Base-by-base conservation (phyloP, 2,113 vertebrate species). In the Emydura subglobosa region DNA sequence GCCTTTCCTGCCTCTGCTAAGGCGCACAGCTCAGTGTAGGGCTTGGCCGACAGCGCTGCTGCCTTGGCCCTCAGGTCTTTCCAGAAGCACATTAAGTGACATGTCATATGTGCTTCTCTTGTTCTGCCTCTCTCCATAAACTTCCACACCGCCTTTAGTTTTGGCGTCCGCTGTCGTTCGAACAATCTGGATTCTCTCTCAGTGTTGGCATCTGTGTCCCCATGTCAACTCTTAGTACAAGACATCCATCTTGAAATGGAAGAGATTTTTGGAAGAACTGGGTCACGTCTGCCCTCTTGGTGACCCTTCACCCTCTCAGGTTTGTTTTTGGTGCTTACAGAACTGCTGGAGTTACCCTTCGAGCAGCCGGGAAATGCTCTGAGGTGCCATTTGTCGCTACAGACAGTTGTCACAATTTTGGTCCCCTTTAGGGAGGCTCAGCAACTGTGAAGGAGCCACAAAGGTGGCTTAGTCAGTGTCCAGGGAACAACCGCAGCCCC, bases 21-120 rank as follows among this genome's bases (percentile, higher is more conserved):
- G 0, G 12, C 8, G 47, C 47, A 42, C 7, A 1, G 24, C 34
- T 22, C 42, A 17, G 27, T 22, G 24, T 21, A 2, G n/a, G 34
- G 47, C 16, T 16, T 44, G 0, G 0, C 24, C 21, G 50, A 13
- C 57, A 25, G 22, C 0, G 0, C 29, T 72, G 57, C 8, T 51
- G 12, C 42, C 24, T 72, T 39, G 80, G 68, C 39, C 68, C 27
- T 47, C 49, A n/a, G 68, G 50, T 42, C n/a, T 83, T 27, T 22
- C 80, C 72, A 72, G 65, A 27, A 51, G 16, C 4, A 8, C 24
- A 29, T 34, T 72, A 50, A 83, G 72, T 44, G 16, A 1, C 55
- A 16, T 72, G 79, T 83, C 39, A n/a, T 2, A 27, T 9, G 4
- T 8, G 27, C 51, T n/a, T 12, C 51, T 61, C 25, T 54, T 27